Evolutionary conservation across 2,113 vertebrate genomes (phyloP).

Genomic region (Puntigrus tetrazona): DNA sequence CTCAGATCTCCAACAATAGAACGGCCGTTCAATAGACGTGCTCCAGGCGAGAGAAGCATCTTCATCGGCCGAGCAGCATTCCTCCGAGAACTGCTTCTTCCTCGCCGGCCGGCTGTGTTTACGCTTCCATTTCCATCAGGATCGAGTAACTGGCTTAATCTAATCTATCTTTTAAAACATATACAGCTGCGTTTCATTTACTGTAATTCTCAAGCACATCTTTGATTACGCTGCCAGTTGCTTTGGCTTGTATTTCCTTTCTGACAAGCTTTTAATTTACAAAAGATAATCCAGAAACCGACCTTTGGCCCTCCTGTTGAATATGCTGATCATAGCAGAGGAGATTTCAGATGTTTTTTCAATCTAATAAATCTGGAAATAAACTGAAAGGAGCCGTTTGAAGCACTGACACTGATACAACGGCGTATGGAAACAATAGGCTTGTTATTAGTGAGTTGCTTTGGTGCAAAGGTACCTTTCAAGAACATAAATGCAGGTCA

Average conservation of each 20-base stretch:
- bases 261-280: constrained; percentile 60
- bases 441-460: not conserved
- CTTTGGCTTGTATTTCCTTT: constrained; percentile 68
- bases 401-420: not conserved
- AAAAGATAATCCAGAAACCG: constrained; percentile 38
- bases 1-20: constrained; percentile 44
- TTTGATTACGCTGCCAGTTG: constrained; percentile 70
- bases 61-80: not conserved
- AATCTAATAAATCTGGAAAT: too few relatives aligned
- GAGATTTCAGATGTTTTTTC: not conserved
- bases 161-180: not conserved
- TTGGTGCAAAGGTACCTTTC: not conserved
- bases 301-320: not conserved
- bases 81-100: not conserved
- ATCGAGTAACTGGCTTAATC: not conserved
- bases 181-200: not conserved
- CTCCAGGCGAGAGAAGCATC: not conserved
- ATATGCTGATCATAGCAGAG: not conserved
- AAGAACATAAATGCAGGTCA: not conserved
- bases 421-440: not conserved
- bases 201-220: constrained; percentile 64
- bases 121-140: too few relatives aligned
- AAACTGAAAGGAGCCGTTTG: not conserved
- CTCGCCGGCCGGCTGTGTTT: too few relatives aligned
- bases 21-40: constrained; percentile 17